phyloP scores from a whole-genome alignment of 2,888 invertebrate species.

The Drosophila mulleri region DNA sequence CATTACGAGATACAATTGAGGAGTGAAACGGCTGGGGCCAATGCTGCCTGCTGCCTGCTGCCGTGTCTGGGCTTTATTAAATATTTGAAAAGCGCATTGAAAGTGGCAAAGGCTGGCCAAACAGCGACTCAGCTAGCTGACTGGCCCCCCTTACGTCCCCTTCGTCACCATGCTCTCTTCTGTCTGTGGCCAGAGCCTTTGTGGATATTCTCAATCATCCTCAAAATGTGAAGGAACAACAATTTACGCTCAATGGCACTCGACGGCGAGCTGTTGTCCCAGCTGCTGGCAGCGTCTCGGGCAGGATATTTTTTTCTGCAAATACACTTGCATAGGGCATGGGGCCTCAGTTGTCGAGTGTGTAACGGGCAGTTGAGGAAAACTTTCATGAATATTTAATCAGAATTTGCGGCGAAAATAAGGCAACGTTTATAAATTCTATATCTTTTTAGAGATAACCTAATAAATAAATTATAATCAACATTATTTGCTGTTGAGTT shows the following conservation, averaged over 20 bases:
- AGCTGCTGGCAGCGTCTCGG: conserved; percentile 47
- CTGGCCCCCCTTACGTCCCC: not conserved
- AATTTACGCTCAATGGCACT: conserved; percentile 84
- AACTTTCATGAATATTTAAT: not conserved
- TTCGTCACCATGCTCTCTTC: not conserved
- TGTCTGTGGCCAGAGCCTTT: conserved; percentile 34
- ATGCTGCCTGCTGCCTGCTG: conserved; percentile 60
- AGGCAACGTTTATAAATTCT: no score
- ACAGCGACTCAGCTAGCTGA: conserved; percentile 26
- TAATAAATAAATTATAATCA: no score
- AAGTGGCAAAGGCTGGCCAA: conserved; percentile 53
- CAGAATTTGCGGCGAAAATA: no score
- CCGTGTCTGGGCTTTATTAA: conserved; percentile 74
- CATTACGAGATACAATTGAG: conserved; percentile 39
- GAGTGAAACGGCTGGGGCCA: conserved; percentile 1
- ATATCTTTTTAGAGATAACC: no score
- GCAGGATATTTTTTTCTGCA: conserved; percentile 2
- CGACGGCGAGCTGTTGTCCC: conserved; percentile 68
- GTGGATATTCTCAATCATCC: conserved; percentile 82
- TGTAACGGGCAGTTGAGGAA: not conserved
- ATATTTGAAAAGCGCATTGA: conserved; percentile 67
- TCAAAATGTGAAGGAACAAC: conserved; percentile 82
- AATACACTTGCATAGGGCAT: conserved; percentile 11
- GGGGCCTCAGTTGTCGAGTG: not conserved
- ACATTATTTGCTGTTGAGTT: no score